Base-by-base conservation (phyloP, 2,888 invertebrate species). In the Nezara viridula region DNA sequence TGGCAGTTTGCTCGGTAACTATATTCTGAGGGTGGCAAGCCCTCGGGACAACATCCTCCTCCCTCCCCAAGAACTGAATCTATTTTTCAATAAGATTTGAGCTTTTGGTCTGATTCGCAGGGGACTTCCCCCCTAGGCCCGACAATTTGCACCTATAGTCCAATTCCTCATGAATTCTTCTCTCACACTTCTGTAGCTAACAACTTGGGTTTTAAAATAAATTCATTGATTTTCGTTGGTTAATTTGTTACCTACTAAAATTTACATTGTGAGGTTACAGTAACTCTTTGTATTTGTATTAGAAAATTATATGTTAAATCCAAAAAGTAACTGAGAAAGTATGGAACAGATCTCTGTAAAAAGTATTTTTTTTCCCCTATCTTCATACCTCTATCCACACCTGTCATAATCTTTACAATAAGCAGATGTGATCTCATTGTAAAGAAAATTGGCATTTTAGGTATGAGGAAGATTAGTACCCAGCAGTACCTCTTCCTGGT, bases 71-170 rank as follows among this genome's bases (percentile, higher is more conserved):
- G 60, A 24, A 85, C 81, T 52, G 85, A 90, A 85, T 85, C 90
- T 89, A 90, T 90, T 90, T 90, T 90, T 90, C 90, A 90, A 90
- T 90, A 90, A 89, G 89, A 88, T 86, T 86, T 88, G 90, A 89
- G 89, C 86, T 88, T 88, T 86, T 88, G 49, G 90, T 49, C 85
- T 86, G 85, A 85, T 73, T 60, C 88, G 89, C 89, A 85, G 44
- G 21, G 24, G 24, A 55, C 87, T 88, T 44, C 44, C 44, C 44
- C 44, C 44, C 1, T 52, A n/a, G 47, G 27, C 77, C 52, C 44
- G 9, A 44, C 81, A 81, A 81, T 81, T 81, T 47, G 81, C 81
- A 81, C 81, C 81, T 44, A 44, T 40, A 47, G 81, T 81, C 47
- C 27, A n/a, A 12, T 5, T 44, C 44, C 44, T 44, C 44, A 7